phyloP scores from a whole-genome alignment of 2,113 vertebrate species.

The Nibea coibor region DNA sequence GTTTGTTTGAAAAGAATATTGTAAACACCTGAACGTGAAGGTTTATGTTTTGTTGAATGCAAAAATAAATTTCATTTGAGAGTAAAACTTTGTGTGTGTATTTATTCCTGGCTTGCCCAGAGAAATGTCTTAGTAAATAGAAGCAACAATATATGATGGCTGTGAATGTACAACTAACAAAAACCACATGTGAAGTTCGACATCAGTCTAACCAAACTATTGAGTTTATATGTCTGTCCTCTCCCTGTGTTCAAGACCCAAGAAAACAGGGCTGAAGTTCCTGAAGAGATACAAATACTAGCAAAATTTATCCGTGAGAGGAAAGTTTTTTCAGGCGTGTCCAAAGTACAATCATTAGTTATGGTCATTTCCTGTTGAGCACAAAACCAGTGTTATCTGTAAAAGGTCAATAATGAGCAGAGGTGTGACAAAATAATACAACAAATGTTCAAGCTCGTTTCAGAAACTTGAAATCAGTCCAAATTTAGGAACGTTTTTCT shows the following conservation, averaged over 20 bases:
- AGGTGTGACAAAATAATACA: not conserved
- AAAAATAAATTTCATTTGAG: conserved; percentile 51
- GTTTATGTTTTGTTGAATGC: conserved; percentile 23
- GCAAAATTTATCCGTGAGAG: not conserved
- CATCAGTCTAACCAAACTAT: not conserved
- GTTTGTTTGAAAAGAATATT: not conserved
- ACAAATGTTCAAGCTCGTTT: not conserved
- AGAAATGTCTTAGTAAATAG: no score
- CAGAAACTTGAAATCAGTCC: not conserved
- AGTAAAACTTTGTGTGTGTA: not conserved
- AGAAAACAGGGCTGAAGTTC: not conserved
- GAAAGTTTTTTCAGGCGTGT: not conserved
- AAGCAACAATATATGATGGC: not conserved
- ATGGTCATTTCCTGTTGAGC: not conserved
- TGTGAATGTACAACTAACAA: not conserved
- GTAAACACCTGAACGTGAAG: not conserved
- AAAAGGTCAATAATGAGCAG: not conserved
- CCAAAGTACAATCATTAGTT: not conserved
- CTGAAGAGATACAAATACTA: not conserved
- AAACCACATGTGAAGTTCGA: not conserved
- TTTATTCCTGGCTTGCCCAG: not conserved
- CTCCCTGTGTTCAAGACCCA: not conserved
- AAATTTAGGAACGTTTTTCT: not conserved
- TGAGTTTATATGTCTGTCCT: not conserved
- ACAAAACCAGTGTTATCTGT: not conserved